Base-by-base conservation (phyloP, 1,140 invertebrate species). In the Drosophila pectinifera region DNA sequence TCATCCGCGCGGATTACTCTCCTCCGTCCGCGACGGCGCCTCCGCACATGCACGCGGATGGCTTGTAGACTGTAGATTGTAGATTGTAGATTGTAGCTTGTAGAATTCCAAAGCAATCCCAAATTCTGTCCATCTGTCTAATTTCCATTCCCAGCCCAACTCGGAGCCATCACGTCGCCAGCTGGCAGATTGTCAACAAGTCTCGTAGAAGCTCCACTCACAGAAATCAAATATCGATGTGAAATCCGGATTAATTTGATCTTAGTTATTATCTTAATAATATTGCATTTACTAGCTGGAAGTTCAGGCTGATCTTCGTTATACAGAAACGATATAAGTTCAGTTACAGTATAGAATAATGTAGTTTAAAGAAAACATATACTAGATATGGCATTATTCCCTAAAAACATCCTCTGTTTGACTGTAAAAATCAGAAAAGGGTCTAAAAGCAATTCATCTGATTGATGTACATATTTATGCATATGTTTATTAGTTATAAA, bases 1-100 rank as follows among this genome's bases (percentile, higher is more conserved):
- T 98, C 85, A 96, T 98, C 28, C 95, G 95, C 78, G 91, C 93
- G 55, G 91, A 93, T 51, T 95, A 95, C 75, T n/a, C 34, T 0
- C 10, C 34, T 0, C 10, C n/a, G 2, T 5, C 10, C 22, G 22
- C 22, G 2, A 22, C 2, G 0, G 7, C 10, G 36, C 5, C 14
- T 38, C 62, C 20, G 54, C 62, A 65, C n/a, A 34, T 49, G 20
- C 82, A 86, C 18, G 78, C 80, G 14, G 82, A 83, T 42, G 72
- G 42, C 4, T 61, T 85, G 6, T 84, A 62, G 55, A 14, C 34
- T 8, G 0, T 46, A 14, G 5, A 10, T 49, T 22, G 22, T 22
- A 22, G 42, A 5, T 61, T 85, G 6, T 22, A 20, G 48, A 7
- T 49, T 22, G 22, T 22, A 22, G 42, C 4, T 61, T 85, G 6